Evolutionary conservation across 2,888 invertebrate genomes (phyloP), one percentile per base, ranked within the genome.

Genomic region (Psylliodes chrysocephalus): DNA sequence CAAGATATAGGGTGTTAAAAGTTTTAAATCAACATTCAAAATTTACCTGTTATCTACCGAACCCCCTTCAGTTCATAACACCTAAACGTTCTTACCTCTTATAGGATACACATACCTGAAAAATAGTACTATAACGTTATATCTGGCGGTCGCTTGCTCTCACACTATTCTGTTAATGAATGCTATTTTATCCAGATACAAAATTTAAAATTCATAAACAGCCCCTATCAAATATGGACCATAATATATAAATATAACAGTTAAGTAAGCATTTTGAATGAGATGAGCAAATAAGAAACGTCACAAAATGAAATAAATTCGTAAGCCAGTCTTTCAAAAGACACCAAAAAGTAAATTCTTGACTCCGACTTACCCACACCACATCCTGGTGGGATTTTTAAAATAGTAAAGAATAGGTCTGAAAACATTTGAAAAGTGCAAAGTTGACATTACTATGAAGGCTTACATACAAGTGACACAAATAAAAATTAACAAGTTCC

Each of bases 361-460:
- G 46, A 46, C 44, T 66, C 61, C 22, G 64, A 73, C 73, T 72
- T 70, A 73, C 73, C 73, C 71, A 63, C 64, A 71, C 62, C 71
- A 61, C 53, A 71, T 73, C 73, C 72, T 71, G 64, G 71, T 62
- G 66, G 70, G 64, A 67, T 71, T 69, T 69, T 69, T 68, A 57
- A 60, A 64, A 66, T 63, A 66, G 62, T 64, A 64, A 57, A 66
- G 62, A 63, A 57, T 55, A 56, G 64, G 56, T 65, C 68, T 68
- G 63, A 65, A 68, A 68, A 59, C 28, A 63, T 55, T 61, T 22
- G 25, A 38, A 62, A 49, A 17, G 61, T 44, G 46, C 53, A 28
- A 42, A 35, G 17, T 44, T 52, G 51, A 53, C 15, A 33, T 33
- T 28, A 42, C 28, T 42, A 19, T 60, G 33, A 53, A 44, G 18